Percentiles rank a stretch among this genome's conserved stretches.
Evolutionary conservation across 1,140 invertebrate species (phyloP).

Genomic region (Oreohelix idahoensis): DNA sequence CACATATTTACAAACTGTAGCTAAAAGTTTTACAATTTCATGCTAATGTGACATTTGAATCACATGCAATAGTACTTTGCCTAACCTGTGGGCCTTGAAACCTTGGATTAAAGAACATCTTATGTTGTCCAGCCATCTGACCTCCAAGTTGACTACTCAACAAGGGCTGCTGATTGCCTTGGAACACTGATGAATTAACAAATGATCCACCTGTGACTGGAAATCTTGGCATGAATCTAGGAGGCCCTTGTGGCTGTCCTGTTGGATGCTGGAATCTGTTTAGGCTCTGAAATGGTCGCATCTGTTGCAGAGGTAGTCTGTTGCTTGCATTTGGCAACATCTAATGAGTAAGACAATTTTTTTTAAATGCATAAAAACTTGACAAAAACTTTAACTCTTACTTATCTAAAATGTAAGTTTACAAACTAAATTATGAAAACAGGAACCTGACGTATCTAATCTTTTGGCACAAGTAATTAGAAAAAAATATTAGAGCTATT

Average conservation of each 20-base stretch:
- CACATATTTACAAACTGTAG: too few relatives aligned
- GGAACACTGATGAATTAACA: not conserved
- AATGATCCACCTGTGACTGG: not conserved
- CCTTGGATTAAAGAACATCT: slow-evolving; percentile 27
- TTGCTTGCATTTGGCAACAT: not conserved
- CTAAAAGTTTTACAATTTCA: too few relatives aligned
- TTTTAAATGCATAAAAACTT: not conserved
- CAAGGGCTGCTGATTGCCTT: not conserved
- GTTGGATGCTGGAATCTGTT: slow-evolving; percentile 1
- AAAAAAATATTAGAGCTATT: too few relatives aligned
- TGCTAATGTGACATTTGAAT: too few relatives aligned
- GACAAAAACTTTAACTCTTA: too few relatives aligned
- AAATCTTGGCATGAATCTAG: not conserved
- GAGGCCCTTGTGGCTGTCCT: not conserved
- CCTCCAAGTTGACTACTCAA: not conserved
- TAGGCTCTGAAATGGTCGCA: not conserved
- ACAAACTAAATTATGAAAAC: too few relatives aligned
- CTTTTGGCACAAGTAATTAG: too few relatives aligned
- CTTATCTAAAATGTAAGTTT: too few relatives aligned
- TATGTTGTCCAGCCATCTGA: slow-evolving; percentile 3
- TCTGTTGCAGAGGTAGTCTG: too few relatives aligned
- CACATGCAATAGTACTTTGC: not conserved
- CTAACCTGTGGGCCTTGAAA: slow-evolving; percentile 11
- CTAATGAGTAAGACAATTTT: not conserved
- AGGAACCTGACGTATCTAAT: too few relatives aligned